Evolutionary conservation across 2,888 invertebrate species (phyloP).

Genomic region (Nomada fabriciana): DNA sequence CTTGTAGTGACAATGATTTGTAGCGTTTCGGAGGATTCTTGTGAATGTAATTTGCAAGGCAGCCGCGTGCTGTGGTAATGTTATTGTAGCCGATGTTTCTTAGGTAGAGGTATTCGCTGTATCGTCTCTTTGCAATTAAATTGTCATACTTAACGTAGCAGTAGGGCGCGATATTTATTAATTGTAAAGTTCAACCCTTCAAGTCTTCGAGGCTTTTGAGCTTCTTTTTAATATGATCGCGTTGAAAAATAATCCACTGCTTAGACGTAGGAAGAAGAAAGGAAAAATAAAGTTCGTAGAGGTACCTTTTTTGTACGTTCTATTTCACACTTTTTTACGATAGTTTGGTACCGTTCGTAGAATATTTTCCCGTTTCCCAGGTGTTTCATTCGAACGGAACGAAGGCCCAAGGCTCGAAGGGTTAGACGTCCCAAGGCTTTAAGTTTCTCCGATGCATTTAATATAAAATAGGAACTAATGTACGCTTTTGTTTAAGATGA

Average conservation of each 20-base stretch:
- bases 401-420: conserved; percentile 35
- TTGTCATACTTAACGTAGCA: conserved; percentile 58
- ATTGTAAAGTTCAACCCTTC: conserved; percentile 54
- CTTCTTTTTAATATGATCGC: neutral
- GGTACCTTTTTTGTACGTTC: conserved; percentile 12
- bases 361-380: neutral
- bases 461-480: conserved; percentile 56
- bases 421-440: conserved; percentile 51
- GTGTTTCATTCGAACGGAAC: neutral
- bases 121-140: conserved; percentile 62
- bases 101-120: conserved; percentile 59
- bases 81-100: conserved; percentile 60
- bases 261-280: neutral
- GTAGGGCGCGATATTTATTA: conserved; percentile 58
- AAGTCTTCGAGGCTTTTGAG: conserved; percentile 19
- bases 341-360: conserved; percentile 2
- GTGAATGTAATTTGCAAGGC: conserved; percentile 60
- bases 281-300: neutral
- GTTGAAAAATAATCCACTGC: too few relatives aligned
- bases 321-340: conserved; percentile 16
- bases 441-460: conserved; percentile 50
- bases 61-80: conserved; percentile 46
- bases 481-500: conserved; percentile 62
- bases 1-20: conserved; percentile 49
- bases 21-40: conserved; percentile 45